Conservation (phyloP, 2,113 vertebrate species). For the Cyprinodon brontotheroides region DNA sequence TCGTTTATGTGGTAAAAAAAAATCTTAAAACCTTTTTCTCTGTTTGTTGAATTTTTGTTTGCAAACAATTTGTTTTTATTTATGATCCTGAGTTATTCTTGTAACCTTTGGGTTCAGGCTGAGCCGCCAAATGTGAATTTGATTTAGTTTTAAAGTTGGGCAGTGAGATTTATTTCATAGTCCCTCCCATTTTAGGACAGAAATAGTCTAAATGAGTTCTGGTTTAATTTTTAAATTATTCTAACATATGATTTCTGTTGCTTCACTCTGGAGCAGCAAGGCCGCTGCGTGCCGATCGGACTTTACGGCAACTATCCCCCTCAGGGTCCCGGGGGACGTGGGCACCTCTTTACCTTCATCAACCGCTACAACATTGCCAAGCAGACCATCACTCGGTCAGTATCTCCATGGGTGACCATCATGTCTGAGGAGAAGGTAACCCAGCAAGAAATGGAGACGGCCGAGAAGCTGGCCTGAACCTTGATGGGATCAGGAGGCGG, state of each 20-base stretch:
- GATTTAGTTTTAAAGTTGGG: background rate
- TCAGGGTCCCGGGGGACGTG: conserved; percentile 87
- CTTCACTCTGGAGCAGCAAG: conserved; percentile 83
- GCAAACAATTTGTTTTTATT: background rate
- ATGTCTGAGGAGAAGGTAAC: conserved; percentile 94
- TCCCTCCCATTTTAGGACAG: background rate
- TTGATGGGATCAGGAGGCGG: conserved; percentile 33
- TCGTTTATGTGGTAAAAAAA: conserved; percentile 86
- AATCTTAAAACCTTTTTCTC: background rate
- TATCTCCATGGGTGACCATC: conserved; percentile 94
- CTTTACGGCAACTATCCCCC: conserved; percentile 91
- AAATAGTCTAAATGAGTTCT: background rate
- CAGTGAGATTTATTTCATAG: background rate
- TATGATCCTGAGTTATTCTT: background rate
- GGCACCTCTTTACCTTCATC: conserved; percentile 92
- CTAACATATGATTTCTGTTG: background rate
- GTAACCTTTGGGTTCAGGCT: background rate
- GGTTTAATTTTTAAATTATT: background rate
- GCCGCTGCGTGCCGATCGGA: conserved; percentile 91
- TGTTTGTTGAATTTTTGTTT: background rate
- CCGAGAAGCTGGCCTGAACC: conserved; percentile 89
- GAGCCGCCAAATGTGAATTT: too few species aligned
- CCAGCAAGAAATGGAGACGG: conserved; percentile 91
- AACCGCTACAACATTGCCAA: conserved; percentile 96
- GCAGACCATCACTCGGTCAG: conserved; percentile 91